phyloP scores from a whole-genome alignment of 35 echinoderm and acorn worm genomes.

The Ptychodera flava region DNA sequence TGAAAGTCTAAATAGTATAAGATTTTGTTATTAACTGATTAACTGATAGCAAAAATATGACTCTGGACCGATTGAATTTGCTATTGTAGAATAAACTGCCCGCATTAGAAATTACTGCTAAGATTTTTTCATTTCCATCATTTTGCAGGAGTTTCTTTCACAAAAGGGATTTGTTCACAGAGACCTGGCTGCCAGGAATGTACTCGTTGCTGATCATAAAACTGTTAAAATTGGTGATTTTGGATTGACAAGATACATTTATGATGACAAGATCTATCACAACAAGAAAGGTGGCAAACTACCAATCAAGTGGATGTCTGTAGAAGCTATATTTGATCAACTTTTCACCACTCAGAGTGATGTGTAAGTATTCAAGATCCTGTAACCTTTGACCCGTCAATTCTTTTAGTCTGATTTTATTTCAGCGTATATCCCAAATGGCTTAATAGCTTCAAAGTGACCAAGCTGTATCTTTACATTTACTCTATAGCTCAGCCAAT shows the following conservation, averaged over 20 bases:
- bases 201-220: slow-evolving; percentile 77
- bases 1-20: too few species aligned
- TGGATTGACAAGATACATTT: slow-evolving; percentile 93
- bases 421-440: too few species aligned
- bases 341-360: slow-evolving; percentile 81
- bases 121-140: neutral
- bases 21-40: too few species aligned
- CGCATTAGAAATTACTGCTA: too few species aligned
- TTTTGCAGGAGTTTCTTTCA: slow-evolving; percentile 80
- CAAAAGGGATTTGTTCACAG: slow-evolving; percentile 98
- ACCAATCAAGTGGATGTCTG: slow-evolving; percentile 98
- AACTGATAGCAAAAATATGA: too few species aligned
- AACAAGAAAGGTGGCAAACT: slow-evolving; percentile 74
- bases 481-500: too few species aligned
- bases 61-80: too few species aligned
- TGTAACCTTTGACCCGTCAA: too few species aligned
- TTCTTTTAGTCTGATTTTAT: too few species aligned
- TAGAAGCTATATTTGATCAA: slow-evolving; percentile 92
- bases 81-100: too few species aligned
- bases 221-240: slow-evolving; percentile 96
- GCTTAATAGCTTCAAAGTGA: too few species aligned
- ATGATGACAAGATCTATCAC: slow-evolving; percentile 85
- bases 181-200: slow-evolving; percentile 88
- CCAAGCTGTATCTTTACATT: too few species aligned
- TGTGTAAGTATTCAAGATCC: slow-evolving; percentile 65